Percentiles rank a stretch among this genome's conserved stretches.
Evolutionary conservation across 2,888 invertebrate species (phyloP).

Genomic region (Philaethria dido): DNA sequence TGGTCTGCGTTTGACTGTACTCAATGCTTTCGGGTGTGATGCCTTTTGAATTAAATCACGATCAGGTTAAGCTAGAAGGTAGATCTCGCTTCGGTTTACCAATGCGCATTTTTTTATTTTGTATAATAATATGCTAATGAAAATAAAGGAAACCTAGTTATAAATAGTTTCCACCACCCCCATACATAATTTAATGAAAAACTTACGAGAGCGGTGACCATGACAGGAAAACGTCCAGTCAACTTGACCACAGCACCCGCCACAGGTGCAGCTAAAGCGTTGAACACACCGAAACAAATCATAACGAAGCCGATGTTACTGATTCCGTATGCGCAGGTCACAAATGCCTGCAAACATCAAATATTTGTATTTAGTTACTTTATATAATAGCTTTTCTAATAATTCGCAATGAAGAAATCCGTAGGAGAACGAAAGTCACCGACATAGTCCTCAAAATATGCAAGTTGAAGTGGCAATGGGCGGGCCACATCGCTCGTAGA

Average conservation of each 20-base stretch:
- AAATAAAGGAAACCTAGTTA: no score
- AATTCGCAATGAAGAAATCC: no score
- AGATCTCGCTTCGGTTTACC: neutral
- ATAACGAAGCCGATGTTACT: constrained; percentile 96
- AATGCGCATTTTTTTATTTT: no score
- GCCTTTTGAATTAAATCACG: neutral
- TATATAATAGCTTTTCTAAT: no score
- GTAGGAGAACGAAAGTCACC: no score
- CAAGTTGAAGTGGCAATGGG: no score
- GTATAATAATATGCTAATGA: no score
- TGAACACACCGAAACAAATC: constrained; percentile 95
- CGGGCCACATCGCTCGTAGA: no score
- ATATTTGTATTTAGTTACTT: neutral
- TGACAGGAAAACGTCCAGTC: constrained; percentile 91
- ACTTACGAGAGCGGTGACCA: constrained; percentile 87
- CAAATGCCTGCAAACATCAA: constrained; percentile 72
- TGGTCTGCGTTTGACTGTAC: no score
- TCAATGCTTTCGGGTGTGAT: neutral
- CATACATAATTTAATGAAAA: neutral
- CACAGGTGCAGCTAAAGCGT: constrained; percentile 92
- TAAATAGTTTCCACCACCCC: no score
- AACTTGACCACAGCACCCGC: constrained; percentile 91
- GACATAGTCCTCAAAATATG: no score
- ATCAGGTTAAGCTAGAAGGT: neutral
- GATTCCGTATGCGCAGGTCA: constrained; percentile 94